A percentile compares a stretch with the other conserved stretches of the same genome.
Conservation (phyloP, 1,140 invertebrate genomes). For the Macrobrachium nipponense region DNA sequence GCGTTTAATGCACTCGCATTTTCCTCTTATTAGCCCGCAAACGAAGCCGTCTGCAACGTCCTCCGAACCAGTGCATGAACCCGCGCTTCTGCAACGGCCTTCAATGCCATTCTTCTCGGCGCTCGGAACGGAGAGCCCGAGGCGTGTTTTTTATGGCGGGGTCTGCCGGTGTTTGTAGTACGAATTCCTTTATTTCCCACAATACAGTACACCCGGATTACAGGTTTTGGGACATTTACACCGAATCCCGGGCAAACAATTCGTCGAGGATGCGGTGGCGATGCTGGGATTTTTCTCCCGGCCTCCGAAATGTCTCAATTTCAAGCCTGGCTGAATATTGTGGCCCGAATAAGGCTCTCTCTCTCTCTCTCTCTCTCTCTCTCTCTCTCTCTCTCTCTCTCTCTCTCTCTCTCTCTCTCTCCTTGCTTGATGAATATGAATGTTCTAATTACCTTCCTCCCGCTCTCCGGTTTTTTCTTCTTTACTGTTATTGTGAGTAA, state of each 20-base stretch:
- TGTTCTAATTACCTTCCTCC: too few species aligned
- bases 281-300: neutral
- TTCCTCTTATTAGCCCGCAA: too few species aligned
- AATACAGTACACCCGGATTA: conserved; percentile 14
- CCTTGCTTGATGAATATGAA: neutral
- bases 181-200: conserved; percentile 11
- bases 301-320: neutral
- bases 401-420: conserved; percentile 21
- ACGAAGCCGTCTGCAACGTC: too few species aligned
- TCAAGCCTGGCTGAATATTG: neutral
- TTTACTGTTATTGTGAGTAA: too few species aligned
- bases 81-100: too few species aligned
- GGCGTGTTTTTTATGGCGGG: neutral
- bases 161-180: neutral
- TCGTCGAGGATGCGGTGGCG: neutral
- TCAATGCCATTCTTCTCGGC: too few species aligned
- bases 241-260: neutral
- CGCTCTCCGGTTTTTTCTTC: too few species aligned
- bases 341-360: neutral
- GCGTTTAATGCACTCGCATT: too few species aligned
- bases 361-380: conserved; percentile 4
- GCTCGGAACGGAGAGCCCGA: too few species aligned
- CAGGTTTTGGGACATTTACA: conserved; percentile 27
- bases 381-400: conserved; percentile 37
- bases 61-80: too few species aligned